phyloP scores from a whole-genome alignment of 2,888 invertebrate genomes.

The Oscheius onirici region DNA sequence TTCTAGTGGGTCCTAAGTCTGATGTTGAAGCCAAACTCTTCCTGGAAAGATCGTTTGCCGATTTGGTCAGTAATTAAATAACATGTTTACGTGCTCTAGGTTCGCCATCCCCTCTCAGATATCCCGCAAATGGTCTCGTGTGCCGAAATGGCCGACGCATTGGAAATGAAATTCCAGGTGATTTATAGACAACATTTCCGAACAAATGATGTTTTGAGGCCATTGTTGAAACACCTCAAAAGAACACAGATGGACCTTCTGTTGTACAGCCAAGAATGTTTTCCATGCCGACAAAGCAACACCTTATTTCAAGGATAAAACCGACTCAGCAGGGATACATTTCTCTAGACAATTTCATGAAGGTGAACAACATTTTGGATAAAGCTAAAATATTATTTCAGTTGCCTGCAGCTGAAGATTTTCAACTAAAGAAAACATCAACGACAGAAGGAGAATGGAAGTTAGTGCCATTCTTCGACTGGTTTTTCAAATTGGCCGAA shows the following conservation, averaged over 20 bases:
- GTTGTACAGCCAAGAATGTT: slow-evolving; percentile 66
- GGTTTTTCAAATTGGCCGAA: slow-evolving; percentile 70
- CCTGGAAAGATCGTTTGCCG: slow-evolving; percentile 68
- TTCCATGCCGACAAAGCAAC: slow-evolving; percentile 62
- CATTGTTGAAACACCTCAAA: slow-evolving; percentile 69
- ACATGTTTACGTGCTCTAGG: slow-evolving; percentile 36
- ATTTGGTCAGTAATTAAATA: slow-evolving; percentile 44
- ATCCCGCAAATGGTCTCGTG: slow-evolving; percentile 61
- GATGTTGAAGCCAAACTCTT: slow-evolving; percentile 71
- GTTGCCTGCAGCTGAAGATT: slow-evolving; percentile 69
- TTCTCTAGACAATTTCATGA: slow-evolving; percentile 65
- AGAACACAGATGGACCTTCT: slow-evolving; percentile 66
- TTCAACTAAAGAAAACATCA: slow-evolving; percentile 55
- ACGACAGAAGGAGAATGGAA: slow-evolving; percentile 70
- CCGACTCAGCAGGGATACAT: slow-evolving; percentile 63
- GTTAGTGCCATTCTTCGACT: slow-evolving; percentile 63
- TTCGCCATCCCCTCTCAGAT: slow-evolving; percentile 67
- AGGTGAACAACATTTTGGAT: slow-evolving; percentile 41
- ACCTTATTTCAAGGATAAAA: slow-evolving; percentile 62
- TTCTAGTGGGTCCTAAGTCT: slow-evolving; percentile 69
- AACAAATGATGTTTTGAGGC: slow-evolving; percentile 40
- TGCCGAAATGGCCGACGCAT: slow-evolving; percentile 67
- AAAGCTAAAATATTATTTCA: slow-evolving; percentile 38
- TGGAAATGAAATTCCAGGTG: slow-evolving; percentile 71
- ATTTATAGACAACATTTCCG: slow-evolving; percentile 1